A percentile compares a stretch with the other conserved stretches of the same genome.
These are phyloP conservation scores for Eutolmus rufibarbis DNA, from an alignment of 2,888 invertebrate species.

Conservation along the genomic window DNA sequence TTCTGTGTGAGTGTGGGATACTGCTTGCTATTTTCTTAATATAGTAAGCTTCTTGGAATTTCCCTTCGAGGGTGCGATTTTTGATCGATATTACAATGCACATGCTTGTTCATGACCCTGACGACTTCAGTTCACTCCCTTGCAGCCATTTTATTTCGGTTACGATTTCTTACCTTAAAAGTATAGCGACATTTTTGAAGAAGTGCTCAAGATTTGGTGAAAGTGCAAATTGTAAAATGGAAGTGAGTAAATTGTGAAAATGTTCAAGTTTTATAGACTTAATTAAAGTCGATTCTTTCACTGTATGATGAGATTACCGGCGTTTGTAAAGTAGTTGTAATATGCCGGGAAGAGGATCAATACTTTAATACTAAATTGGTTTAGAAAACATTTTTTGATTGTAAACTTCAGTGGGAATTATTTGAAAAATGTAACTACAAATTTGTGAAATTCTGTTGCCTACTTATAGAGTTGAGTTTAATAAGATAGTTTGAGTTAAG, in stretches of 20 bases:
- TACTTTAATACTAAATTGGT: background rate
- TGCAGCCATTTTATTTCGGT: slow-evolving; percentile 25
- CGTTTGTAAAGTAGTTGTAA: background rate
- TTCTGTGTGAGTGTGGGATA: background rate
- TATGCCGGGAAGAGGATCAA: background rate
- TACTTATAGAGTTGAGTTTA: background rate
- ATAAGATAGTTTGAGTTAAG: background rate
- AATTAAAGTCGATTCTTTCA: background rate
- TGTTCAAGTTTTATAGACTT: background rate
- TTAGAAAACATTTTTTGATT: background rate
- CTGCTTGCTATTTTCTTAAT: background rate
- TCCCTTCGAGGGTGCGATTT: slow-evolving; percentile 26
- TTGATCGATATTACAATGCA: slow-evolving; percentile 18
- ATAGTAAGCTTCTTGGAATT: slow-evolving; percentile 14
- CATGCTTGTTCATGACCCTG: slow-evolving; percentile 30
- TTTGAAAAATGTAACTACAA: background rate
- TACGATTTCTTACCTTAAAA: background rate
- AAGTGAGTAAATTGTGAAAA: background rate
- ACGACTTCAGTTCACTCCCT: background rate
- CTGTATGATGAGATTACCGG: background rate
- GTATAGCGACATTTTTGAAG: background rate
- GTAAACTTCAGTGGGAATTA: background rate
- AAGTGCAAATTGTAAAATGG: background rate
- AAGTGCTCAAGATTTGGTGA: background rate
- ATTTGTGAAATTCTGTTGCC: background rate